Conservation (phyloP, 2,113 vertebrate species). For the Marcusenius ussheri region DNA sequence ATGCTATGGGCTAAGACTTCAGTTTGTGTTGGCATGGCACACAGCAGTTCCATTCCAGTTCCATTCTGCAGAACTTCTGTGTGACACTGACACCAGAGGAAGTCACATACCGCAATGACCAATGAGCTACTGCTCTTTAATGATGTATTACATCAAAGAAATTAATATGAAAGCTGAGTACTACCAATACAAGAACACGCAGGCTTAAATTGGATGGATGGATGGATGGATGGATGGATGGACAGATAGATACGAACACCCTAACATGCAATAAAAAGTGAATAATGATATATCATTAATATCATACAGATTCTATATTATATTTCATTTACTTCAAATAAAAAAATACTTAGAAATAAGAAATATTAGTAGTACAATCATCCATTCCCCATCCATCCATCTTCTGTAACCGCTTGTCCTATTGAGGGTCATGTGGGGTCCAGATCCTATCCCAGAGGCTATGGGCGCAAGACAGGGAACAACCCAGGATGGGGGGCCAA, state of each 20-base stretch:
- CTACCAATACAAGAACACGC: background rate
- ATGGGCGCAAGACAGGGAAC: too few relatives aligned
- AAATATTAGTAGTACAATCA: background rate
- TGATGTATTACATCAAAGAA: background rate
- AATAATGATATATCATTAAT: background rate
- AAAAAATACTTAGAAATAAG: background rate
- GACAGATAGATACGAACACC: background rate
- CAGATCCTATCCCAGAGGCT: too few relatives aligned
- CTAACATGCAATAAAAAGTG: background rate
- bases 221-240: background rate
- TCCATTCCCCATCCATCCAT: too few relatives aligned
- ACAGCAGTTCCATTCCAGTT: background rate
- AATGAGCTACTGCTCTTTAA: background rate
- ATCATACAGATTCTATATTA: background rate
- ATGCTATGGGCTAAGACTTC: background rate
- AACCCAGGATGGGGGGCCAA: too few relatives aligned
- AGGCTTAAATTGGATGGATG: background rate
- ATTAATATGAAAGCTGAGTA: background rate
- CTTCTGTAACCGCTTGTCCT: too few relatives aligned
- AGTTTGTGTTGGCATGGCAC: background rate
- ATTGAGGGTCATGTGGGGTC: too few relatives aligned
- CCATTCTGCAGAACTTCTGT: background rate
- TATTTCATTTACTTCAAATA: background rate
- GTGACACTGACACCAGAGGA: background rate
- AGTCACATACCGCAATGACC: background rate